Percentiles rank a stretch among this genome's conserved stretches.
Conservation (phyloP, 1,140 invertebrate genomes). For the Tetraneura akinire region DNA sequence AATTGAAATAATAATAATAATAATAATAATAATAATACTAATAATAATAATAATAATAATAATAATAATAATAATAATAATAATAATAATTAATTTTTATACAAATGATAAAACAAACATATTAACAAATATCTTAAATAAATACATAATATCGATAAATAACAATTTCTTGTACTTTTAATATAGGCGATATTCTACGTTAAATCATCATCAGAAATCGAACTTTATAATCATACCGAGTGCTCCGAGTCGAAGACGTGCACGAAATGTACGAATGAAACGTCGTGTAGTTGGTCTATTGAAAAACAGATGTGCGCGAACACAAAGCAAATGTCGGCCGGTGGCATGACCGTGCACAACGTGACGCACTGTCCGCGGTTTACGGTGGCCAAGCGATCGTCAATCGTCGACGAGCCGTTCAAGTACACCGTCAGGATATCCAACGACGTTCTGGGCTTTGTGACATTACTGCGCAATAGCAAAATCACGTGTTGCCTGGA, state of each 20-base stretch:
- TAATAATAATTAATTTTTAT: too few relatives aligned
- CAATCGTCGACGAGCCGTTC: neutral
- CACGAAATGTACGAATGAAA: neutral
- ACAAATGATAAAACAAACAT: too few relatives aligned
- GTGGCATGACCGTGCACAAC: neutral
- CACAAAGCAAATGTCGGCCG: neutral
- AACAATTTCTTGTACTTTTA: too few relatives aligned
- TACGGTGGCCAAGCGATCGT: neutral
- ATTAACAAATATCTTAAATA: too few relatives aligned
- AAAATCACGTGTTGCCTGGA: neutral
- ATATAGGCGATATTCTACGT: too few relatives aligned
- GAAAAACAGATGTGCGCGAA: neutral
- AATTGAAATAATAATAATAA: too few relatives aligned
- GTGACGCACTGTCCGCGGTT: neutral
- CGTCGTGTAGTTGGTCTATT: neutral
- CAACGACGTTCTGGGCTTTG: neutral
- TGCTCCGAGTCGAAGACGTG: neutral
- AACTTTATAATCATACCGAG: neutral
- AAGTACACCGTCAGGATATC: constrained; percentile 1
- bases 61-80: too few relatives aligned
- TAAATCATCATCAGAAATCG: neutral
- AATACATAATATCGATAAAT: too few relatives aligned
- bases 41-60: too few relatives aligned
- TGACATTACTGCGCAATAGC: neutral
- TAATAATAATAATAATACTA: too few relatives aligned